These are phyloP conservation scores for Bungarus multicinctus DNA, from an alignment of 2,113 vertebrate species.

Conservation along the genomic window DNA sequence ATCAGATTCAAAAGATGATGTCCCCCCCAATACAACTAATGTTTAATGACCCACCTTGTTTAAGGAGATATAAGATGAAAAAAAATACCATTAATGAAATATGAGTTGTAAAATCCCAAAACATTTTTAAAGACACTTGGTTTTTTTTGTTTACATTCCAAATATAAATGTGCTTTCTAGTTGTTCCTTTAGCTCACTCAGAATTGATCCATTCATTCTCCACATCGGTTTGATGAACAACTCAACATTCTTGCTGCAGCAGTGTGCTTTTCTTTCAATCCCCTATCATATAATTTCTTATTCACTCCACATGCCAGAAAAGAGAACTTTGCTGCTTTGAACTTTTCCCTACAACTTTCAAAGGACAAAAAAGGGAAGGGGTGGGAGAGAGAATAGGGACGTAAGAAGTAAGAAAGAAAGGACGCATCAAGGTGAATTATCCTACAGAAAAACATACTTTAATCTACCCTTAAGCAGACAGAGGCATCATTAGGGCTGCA, in stretches of 20 bases:
- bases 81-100: conserved; percentile 25
- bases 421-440: conserved; percentile 81
- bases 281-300: conserved; percentile 52
- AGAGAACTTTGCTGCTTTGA: conserved; percentile 69
- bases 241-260: conserved; percentile 53
- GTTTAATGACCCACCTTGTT: conserved; percentile 18
- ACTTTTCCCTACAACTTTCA: conserved; percentile 71
- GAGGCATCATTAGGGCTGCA: conserved; percentile 46
- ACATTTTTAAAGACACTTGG: not conserved
- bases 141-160: not conserved
- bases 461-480: conserved; percentile 67
- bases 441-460: conserved; percentile 73
- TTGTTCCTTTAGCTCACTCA: conserved; percentile 62
- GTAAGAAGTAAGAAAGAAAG: conserved; percentile 47
- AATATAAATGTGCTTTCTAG: conserved; percentile 17
- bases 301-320: conserved; percentile 52
- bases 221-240: conserved; percentile 49
- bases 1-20: conserved; percentile 26
- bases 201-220: conserved; percentile 28
- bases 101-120: conserved; percentile 25
- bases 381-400: conserved; percentile 47
- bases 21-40: conserved; percentile 5
- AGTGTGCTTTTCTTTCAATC: conserved; percentile 36
- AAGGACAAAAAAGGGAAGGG: conserved; percentile 66
- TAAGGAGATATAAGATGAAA: conserved; percentile 22